Evolutionary conservation across 2,113 vertebrate species (phyloP).

Genomic region (Tenebrosternarchus preto): DNA sequence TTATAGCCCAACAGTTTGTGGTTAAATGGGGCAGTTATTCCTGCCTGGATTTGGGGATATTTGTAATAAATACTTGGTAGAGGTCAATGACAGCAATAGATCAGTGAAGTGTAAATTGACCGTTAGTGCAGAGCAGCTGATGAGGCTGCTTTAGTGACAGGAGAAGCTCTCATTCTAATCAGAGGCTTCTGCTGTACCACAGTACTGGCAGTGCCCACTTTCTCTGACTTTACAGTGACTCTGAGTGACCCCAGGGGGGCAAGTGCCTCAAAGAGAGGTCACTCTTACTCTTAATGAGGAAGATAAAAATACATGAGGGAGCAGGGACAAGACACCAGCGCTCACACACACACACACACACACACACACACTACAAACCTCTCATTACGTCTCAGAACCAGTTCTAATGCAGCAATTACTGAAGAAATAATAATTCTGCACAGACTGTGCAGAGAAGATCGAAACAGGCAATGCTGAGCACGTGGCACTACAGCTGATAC

Average conservation of each 20-base stretch:
- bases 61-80: slow-evolving; percentile 27
- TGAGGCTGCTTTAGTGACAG: slow-evolving; percentile 23
- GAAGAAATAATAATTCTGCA: not conserved
- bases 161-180: slow-evolving; percentile 36
- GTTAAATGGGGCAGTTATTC: slow-evolving; percentile 29
- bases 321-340: not conserved
- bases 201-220: too few species aligned
- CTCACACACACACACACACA: slow-evolving; percentile 16
- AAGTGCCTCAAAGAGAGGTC: slow-evolving; percentile 27
- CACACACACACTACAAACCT: not conserved
- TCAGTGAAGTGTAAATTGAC: slow-evolving; percentile 41
- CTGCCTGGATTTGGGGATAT: slow-evolving; percentile 30
- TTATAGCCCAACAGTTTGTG: slow-evolving; percentile 28
- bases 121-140: slow-evolving; percentile 23
- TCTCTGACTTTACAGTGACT: slow-evolving; percentile 21
- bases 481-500: too few species aligned
- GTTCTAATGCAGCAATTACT: not conserved
- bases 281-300: slow-evolving; percentile 52
- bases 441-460: too few species aligned
- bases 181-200: not conserved
- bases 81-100: slow-evolving; percentile 29
- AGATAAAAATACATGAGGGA: slow-evolving; percentile 21
- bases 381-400: not conserved
- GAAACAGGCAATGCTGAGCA: too few species aligned
- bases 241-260: slow-evolving; percentile 23